phyloP scores from a whole-genome alignment of 2,113 vertebrate species.

The Notarius quadriscutis region DNA sequence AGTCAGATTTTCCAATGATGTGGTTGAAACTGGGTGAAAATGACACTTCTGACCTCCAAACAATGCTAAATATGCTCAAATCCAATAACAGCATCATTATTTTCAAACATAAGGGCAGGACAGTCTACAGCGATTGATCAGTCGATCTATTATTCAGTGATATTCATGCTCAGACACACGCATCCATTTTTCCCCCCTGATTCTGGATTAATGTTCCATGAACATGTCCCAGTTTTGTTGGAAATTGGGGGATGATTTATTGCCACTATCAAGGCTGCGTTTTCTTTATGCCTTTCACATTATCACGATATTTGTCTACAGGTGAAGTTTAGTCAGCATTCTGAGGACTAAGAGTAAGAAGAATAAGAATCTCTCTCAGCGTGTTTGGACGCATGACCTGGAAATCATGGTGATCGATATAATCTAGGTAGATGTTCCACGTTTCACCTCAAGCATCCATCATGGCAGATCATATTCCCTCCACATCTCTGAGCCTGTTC shows the following conservation, averaged over 20 bases:
- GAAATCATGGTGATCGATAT: not conserved
- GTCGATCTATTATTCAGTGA: slow-evolving; percentile 4
- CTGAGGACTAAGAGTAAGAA: not conserved
- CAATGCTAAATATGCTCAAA: not conserved
- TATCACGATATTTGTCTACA: not conserved
- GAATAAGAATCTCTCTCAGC: not conserved
- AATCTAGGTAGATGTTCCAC: not conserved
- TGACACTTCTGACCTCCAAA: not conserved
- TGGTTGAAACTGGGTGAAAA: not conserved
- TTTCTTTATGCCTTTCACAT: not conserved
- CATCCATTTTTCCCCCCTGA: not conserved
- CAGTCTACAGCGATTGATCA: not conserved
- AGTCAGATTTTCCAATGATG: not conserved
- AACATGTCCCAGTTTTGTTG: not conserved
- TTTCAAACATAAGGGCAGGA: not conserved
- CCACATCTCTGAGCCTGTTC: not conserved
- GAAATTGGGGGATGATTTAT: slow-evolving; percentile 8
- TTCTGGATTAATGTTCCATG: not conserved
- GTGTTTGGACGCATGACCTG: not conserved
- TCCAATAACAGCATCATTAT: not conserved
- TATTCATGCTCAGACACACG: slow-evolving; percentile 2
- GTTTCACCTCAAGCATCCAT: not conserved
- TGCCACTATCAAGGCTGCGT: not conserved
- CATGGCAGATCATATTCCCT: not conserved
- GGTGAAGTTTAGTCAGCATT: not conserved